Conservation (phyloP, 2,113 vertebrate genomes). For the Leptocoma aspasia region DNA sequence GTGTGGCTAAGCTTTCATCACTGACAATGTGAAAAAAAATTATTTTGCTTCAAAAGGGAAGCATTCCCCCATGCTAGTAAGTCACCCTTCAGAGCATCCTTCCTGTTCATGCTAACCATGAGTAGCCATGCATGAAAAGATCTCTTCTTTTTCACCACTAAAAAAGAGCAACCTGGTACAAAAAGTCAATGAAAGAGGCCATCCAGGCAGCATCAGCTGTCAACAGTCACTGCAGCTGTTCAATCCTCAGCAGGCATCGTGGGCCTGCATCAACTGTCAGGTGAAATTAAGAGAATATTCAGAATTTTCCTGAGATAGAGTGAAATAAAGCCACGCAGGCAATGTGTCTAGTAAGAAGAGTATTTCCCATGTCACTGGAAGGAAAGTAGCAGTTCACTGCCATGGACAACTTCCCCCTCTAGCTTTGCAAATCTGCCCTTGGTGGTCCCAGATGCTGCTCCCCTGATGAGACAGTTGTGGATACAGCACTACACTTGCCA, state of each 20-base stretch:
- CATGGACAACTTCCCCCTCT: neutral
- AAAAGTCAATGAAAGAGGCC: constrained; percentile 5
- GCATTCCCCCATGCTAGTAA: neutral
- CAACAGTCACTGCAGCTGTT: constrained; percentile 69
- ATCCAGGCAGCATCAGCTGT: constrained; percentile 51
- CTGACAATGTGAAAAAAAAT: neutral
- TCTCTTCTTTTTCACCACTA: constrained; percentile 3
- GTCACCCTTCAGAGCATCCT: constrained; percentile 52
- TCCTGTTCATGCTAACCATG: constrained; percentile 67
- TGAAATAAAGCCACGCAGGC: neutral
- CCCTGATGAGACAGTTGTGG: neutral
- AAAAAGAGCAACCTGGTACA: neutral
- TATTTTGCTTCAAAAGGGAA: constrained; percentile 18
- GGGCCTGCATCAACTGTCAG: constrained; percentile 46
- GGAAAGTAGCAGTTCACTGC: neutral
- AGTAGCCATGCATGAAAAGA: constrained; percentile 72
- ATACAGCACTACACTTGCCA: neutral
- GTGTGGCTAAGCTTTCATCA: neutral
- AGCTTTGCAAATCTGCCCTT: neutral
- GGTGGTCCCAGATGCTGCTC: neutral
- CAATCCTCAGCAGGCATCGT: neutral
- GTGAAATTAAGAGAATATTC: neutral
- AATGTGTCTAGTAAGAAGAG: neutral
- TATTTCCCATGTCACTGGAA: neutral
- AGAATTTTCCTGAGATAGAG: neutral